These are phyloP conservation scores for Danio jaintianensis DNA, from an alignment of 2,797 vertebrate genomes.

Conservation along the genomic window DNA sequence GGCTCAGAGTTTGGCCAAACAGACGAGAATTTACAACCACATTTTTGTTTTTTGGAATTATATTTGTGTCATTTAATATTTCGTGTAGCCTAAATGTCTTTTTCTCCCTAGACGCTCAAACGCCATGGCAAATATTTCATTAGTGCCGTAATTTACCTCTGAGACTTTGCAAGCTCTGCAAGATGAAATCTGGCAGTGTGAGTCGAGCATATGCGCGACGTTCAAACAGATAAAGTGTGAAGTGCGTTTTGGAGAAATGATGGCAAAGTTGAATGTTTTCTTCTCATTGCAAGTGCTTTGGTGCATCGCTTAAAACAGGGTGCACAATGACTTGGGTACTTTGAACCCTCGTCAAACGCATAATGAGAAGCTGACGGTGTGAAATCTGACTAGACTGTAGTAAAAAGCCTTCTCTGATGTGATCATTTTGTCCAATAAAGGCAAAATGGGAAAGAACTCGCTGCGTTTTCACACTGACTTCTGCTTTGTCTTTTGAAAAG, in stretches of 20 bases:
- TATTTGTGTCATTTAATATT: constrained; percentile 1
- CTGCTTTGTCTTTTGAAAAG: constrained; percentile 87
- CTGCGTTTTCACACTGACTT: constrained; percentile 77
- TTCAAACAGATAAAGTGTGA: background rate
- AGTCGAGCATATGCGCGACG: background rate
- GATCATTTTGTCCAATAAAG: constrained; percentile 76
- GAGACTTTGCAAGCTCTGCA: constrained; percentile 21
- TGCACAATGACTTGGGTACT: constrained; percentile 36
- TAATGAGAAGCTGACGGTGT: constrained; percentile 59
- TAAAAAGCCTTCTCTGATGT: constrained; percentile 77
- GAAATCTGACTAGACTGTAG: constrained; percentile 58
- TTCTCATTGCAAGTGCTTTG: background rate
- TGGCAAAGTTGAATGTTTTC: constrained; percentile 16
- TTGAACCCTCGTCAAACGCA: constrained; percentile 51
- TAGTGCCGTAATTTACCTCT: constrained; percentile 30
- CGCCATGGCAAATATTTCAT: constrained; percentile 19
- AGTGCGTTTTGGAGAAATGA: constrained; percentile 22
- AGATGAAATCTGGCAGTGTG: constrained; percentile 7
- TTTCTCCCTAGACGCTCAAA: constrained; percentile 19
- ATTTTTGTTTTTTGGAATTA: constrained; percentile 62
- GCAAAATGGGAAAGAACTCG: constrained; percentile 75
- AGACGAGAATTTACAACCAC: constrained; percentile 80
- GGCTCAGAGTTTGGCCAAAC: constrained; percentile 77
- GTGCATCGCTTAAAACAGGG: constrained; percentile 11
- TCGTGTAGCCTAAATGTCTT: background rate